Base-by-base conservation (phyloP, 1,140 invertebrate genomes). In the Lycorma delicatula region DNA sequence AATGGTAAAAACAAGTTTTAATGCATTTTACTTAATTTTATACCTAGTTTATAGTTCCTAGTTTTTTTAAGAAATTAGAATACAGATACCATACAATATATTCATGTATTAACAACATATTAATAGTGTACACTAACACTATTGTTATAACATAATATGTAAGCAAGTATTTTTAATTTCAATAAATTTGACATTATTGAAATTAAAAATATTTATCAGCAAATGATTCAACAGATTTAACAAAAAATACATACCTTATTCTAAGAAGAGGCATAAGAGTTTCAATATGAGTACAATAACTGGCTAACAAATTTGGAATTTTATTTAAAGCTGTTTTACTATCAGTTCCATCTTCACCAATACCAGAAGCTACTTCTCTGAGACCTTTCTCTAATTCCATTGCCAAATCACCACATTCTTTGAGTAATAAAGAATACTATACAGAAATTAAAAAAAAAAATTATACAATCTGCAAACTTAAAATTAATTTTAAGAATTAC, bases 371-470 rank as follows among this genome's bases (percentile, higher is more conserved):
- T 20, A 44, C 5, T 9, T 44, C 41, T 20, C 41, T 44, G 11
- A 44, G 41, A 20, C 41, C 41, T 44, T 13, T 44, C 28, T 47
- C 44, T 23, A 56, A 16, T 7, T 56, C 54, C n/a, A 47, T 26
- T 2, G 31, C 56, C 27, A 57, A 27, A 18, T 57, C 47, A 3
- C 47, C 36, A 16, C 28, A 31, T 31, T 57, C 56, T 29, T 49
- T 57, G 12, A 57, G 31, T 11, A 48, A 47, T 22, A 22, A 46
- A 48, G 29, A 29, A 34, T 23, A 54, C 58, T 49, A 48, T 44
- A 59, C n/a, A n/a, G n/a, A n/a, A n/a, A 61, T 54, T 46, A 59
- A 60, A 48, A 48, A 58, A 22, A 20, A n/a, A n/a, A n/a, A n/a
- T n/a, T n/a, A 56, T 27, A 46, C 2, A 61, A 29, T 29, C 29